phyloP scores from a whole-genome alignment of 2,113 vertebrate genomes.

The Apeltes quadracus region DNA sequence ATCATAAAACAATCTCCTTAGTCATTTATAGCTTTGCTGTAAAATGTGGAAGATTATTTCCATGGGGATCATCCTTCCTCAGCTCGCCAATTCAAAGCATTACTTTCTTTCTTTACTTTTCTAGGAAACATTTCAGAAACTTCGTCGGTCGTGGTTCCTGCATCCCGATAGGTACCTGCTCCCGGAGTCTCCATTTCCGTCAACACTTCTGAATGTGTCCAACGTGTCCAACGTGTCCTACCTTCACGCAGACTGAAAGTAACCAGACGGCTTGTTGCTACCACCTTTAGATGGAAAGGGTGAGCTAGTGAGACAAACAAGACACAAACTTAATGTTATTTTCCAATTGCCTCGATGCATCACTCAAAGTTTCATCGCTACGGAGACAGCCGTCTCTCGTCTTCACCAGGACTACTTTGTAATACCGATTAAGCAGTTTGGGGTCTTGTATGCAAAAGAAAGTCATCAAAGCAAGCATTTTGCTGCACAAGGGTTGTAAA shows the following conservation, averaged over 20 bases:
- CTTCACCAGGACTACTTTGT: neutral
- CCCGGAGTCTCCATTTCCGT: no score
- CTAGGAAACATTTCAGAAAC: neutral
- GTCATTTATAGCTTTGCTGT: slow-evolving; percentile 9
- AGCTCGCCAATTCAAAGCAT: neutral
- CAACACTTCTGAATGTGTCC: no score
- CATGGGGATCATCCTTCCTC: neutral
- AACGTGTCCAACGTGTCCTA: neutral
- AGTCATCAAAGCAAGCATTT: neutral
- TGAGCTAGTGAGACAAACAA: neutral
- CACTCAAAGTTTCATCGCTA: neutral
- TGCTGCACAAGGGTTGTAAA: neutral
- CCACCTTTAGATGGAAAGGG: neutral
- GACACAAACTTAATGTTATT: slow-evolving; percentile 1
- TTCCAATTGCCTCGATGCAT: neutral
- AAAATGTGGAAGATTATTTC: slow-evolving; percentile 1
- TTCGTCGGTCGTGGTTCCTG: neutral
- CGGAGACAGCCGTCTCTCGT: neutral
- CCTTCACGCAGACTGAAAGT: neutral
- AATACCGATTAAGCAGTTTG: neutral
- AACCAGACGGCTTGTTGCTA: neutral
- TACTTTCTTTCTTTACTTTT: neutral
- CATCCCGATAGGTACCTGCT: neutral
- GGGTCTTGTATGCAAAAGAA: neutral
- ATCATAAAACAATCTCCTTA: slow-evolving; percentile 10